Evolutionary conservation across 2,888 invertebrate species (phyloP).

Genomic region (Lasioglossum zephyrum): DNA sequence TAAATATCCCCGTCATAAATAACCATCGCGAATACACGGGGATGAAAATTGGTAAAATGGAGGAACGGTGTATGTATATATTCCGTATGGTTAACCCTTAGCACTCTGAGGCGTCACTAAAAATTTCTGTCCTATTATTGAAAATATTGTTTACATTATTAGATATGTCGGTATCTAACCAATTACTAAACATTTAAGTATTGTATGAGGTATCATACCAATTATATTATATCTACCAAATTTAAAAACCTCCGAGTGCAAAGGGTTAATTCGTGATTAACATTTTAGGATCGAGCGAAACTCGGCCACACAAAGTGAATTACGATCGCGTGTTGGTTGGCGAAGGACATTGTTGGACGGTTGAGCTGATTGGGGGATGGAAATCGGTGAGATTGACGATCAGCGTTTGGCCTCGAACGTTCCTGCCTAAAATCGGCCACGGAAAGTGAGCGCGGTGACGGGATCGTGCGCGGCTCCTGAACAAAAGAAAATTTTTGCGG

Average conservation of each 20-base stretch:
- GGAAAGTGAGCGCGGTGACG: background rate
- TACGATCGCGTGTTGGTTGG: background rate
- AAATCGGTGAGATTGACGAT: background rate
- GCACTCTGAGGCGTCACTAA: no score
- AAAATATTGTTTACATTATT: no score
- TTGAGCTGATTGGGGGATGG: background rate
- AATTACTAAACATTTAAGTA: no score
- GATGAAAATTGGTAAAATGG: background rate
- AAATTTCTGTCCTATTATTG: no score
- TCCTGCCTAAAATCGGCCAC: background rate
- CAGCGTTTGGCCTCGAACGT: background rate
- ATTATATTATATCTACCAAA: no score
- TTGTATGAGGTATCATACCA: no score
- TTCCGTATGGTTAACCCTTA: no score
- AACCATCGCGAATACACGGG: background rate
- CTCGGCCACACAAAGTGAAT: background rate
- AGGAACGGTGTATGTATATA: no score
- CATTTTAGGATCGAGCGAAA: conserved; percentile 4
- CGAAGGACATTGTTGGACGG: background rate
- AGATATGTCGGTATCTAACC: no score
- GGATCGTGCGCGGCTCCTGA: background rate
- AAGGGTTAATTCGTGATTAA: conserved; percentile 6
- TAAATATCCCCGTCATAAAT: no score
- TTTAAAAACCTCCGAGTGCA: no score
- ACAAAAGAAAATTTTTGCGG: background rate